Evolutionary conservation across 1,140 invertebrate genomes (phyloP), one percentile per base, ranked within the genome.

Genomic region (Drosophila tani): DNA sequence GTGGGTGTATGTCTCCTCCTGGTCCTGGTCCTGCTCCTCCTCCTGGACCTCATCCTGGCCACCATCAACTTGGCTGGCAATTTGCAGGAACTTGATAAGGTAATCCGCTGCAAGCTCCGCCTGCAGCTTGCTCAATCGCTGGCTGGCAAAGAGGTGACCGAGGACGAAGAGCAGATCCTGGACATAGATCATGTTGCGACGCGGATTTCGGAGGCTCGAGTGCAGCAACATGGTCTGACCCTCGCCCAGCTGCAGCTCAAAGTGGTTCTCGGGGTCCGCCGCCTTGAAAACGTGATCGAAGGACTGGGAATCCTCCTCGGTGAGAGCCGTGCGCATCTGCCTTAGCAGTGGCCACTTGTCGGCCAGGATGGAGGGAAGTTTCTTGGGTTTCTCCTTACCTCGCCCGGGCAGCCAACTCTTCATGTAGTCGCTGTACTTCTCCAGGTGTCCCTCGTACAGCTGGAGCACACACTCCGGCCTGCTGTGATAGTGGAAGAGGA

Each of bases 401-500:
- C 4, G n/a, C 1, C 24, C 46, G n/a, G 73, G 40, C 24, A 81
- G 49, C 86, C 86, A 87, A 4, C 53, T 82, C 8, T 63, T 9
- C 88, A 93, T 91, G 43, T 93, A 93, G 0, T 38, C 12, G 0
- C 40, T 47, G 32, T 84, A 53, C 35, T 27, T 21, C 2, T 62
- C n/a, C 17, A 91, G 58, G 11, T 86, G 56, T 1, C 35, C 32
- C 0, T 45, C 47, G 46, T 92, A 92, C 6, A 92, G 15, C 6
- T 79, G 55, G 24, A 70, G 35, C n/a, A 91, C 88, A 17, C 81
- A 64, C n/a, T 83, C 75, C 8, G 92, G 83, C 19, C 75, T 78
- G 19, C 74, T 90, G 47, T 91, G 82, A 35, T 92, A 93, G 29
- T 93, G 91, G n/a, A 76, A 91, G 6, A 93, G 68, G n/a, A 92